Percentiles rank a stretch among this genome's conserved stretches.
These are phyloP conservation scores for Sebastes baramenuke DNA, from an alignment of 2,797 vertebrate genomes.

Conservation along the genomic window DNA sequence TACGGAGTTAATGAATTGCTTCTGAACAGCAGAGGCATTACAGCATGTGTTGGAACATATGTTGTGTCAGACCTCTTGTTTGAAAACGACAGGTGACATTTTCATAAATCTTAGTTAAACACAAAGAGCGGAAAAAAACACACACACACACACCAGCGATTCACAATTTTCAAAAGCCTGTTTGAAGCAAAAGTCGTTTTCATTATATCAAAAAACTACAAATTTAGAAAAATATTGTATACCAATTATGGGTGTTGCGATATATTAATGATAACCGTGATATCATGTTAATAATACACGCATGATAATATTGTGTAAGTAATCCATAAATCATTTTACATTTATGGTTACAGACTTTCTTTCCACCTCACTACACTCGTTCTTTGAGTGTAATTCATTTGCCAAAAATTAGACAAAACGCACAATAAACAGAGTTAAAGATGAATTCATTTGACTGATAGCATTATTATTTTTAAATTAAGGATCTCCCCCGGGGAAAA, in stretches of 20 bases:
- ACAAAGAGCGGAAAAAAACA: background rate
- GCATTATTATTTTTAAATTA: too few species aligned
- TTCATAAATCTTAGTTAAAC: conserved; percentile 68
- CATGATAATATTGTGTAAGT: too few species aligned
- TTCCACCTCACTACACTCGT: too few species aligned
- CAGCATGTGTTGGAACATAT: conserved; percentile 78
- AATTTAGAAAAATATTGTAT: background rate
- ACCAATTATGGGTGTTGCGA: background rate
- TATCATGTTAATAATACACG: background rate
- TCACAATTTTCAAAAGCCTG: background rate
- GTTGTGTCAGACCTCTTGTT: conserved; percentile 72
- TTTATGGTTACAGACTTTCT: too few species aligned
- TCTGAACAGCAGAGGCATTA: conserved; percentile 58
- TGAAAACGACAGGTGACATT: conserved; percentile 75
- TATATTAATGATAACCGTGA: background rate
- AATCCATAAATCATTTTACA: too few species aligned
- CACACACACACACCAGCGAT: too few species aligned
- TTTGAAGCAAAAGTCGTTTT: background rate
- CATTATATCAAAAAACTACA: background rate
- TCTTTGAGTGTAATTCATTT: too few species aligned
- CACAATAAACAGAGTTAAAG: too few species aligned
- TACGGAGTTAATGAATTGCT: conserved; percentile 81
- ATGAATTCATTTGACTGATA: too few species aligned
- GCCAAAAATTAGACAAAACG: too few species aligned
- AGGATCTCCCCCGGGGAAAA: too few species aligned